phyloP scores from a whole-genome alignment of 2,888 invertebrate species.

The Agrilus cyanescens region DNA sequence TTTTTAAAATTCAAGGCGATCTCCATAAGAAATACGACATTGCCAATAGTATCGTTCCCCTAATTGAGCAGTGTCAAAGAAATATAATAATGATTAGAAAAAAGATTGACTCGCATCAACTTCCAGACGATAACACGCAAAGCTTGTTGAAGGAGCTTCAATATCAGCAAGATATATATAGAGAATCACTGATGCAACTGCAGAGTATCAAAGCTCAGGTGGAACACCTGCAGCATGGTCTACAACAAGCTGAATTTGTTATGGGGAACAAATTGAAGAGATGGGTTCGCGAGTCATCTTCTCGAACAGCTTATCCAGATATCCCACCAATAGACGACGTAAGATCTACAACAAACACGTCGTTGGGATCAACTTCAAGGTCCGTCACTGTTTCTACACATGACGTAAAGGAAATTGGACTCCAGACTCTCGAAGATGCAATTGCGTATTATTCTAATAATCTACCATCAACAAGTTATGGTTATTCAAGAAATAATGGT shows the following conservation, averaged over 20 bases:
- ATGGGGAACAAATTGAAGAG: constrained; percentile 15
- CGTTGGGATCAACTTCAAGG: too few species aligned
- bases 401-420: too few species aligned
- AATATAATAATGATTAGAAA: constrained; percentile 24
- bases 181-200: constrained; percentile 22
- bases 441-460: too few species aligned
- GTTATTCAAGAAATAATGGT: too few species aligned
- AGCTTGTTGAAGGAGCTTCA: constrained; percentile 17
- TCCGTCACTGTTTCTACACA: too few species aligned
- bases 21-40: constrained; percentile 22
- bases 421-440: too few species aligned
- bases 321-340: too few species aligned
- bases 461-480: too few species aligned
- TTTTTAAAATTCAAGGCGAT: too few species aligned
- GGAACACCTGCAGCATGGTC: constrained; percentile 23
- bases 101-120: constrained; percentile 14
- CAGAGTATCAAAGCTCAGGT: constrained; percentile 27
- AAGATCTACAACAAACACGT: too few species aligned
- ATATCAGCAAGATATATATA: constrained; percentile 26
- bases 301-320: too few species aligned
- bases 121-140: neutral
- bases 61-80: constrained; percentile 25
- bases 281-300: neutral
- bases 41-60: constrained; percentile 22
- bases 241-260: constrained; percentile 22